phyloP scores from a whole-genome alignment of 2,113 vertebrate species.

The Lipophrys pholis region DNA sequence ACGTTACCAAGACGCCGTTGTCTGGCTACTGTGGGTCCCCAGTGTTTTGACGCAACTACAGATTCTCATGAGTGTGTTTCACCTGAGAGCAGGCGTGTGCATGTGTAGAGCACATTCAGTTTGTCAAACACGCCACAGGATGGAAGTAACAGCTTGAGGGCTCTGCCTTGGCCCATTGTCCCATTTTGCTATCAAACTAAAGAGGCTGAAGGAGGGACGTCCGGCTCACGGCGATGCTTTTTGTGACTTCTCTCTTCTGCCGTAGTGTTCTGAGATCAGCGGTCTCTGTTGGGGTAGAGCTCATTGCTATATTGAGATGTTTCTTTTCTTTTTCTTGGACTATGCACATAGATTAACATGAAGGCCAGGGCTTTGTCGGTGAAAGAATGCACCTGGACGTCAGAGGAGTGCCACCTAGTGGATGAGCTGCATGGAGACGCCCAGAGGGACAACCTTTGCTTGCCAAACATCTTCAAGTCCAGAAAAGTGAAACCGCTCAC shows the following conservation, averaged over 20 bases:
- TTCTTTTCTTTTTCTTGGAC: background rate
- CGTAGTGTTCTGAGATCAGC: background rate
- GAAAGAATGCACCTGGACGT: constrained; percentile 69
- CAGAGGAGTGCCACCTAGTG: constrained; percentile 72
- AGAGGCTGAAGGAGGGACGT: background rate
- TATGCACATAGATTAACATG: constrained; percentile 46
- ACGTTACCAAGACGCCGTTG: constrained; percentile 69
- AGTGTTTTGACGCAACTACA: constrained; percentile 25
- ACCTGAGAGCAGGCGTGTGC: constrained; percentile 21
- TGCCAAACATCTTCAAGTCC: constrained; percentile 73
- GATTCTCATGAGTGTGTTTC: constrained; percentile 47
- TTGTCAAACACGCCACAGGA: constrained; percentile 7
- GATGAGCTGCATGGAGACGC: constrained; percentile 28
- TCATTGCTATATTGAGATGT: background rate
- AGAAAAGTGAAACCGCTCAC: constrained; percentile 55
- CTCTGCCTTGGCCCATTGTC: background rate
- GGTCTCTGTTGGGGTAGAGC: background rate
- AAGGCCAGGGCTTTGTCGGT: constrained; percentile 68
- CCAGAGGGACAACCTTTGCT: constrained; percentile 50
- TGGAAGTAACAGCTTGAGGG: background rate
- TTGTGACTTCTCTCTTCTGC: background rate
- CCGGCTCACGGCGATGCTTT: background rate
- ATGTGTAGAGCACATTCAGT: constrained; percentile 11
- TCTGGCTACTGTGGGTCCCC: constrained; percentile 45
- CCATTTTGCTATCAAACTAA: background rate